These are phyloP conservation scores for Melinaea menophilus DNA, from an alignment of 2,888 invertebrate species.

Conservation along the genomic window DNA sequence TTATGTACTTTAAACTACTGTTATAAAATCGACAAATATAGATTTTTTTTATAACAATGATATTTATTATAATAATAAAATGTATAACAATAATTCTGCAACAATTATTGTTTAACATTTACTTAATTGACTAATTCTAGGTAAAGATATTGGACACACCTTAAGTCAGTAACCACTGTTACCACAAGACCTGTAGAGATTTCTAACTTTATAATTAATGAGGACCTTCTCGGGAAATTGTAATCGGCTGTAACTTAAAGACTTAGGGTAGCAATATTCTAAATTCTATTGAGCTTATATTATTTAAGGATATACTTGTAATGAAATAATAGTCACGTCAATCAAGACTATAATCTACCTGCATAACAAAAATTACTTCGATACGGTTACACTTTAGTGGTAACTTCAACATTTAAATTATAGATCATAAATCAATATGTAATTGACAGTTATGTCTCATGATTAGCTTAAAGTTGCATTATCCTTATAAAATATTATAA, in stretches of 20 bases:
- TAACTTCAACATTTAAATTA: too few relatives aligned
- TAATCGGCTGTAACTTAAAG: conserved; percentile 6
- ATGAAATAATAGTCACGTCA: not conserved
- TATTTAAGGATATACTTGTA: not conserved
- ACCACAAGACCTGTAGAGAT: conserved; percentile 1
- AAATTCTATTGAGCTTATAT: conserved; percentile 1
- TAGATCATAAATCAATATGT: too few relatives aligned
- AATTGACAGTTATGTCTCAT: too few relatives aligned
- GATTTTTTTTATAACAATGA: not conserved
- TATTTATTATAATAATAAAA: not conserved
- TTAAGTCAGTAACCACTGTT: not conserved
- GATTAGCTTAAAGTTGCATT: too few relatives aligned
- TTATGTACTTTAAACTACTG: too few relatives aligned
- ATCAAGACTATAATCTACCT: too few relatives aligned
- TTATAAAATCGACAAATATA: too few relatives aligned
- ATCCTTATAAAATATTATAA: too few relatives aligned
- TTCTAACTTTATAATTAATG: conserved; percentile 3
- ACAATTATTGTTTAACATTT: not conserved
- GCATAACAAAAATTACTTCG: not conserved
- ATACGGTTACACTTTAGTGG: too few relatives aligned
- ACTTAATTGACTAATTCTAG: not conserved
- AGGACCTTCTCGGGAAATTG: not conserved
- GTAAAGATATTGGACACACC: not conserved
- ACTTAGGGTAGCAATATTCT: not conserved
- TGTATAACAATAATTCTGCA: not conserved